A percentile compares a stretch with the other conserved stretches of the same genome.
These are phyloP conservation scores for Hephaestus fuliginosus DNA, from an alignment of 2,797 vertebrate species.

Conservation along the genomic window DNA sequence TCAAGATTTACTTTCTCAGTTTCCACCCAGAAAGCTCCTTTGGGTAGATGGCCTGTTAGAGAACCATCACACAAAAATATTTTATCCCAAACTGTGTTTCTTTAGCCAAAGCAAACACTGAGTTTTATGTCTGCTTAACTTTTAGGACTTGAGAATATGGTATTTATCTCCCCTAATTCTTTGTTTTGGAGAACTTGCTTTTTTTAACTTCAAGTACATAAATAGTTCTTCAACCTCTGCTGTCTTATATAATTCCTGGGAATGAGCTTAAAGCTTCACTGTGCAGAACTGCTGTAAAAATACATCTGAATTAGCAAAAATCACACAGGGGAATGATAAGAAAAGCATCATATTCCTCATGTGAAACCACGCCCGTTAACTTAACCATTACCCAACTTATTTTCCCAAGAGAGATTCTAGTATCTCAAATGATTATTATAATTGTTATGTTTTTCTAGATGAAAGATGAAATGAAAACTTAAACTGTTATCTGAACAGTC, in stretches of 20 bases:
- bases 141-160: background rate
- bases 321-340: background rate
- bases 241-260: background rate
- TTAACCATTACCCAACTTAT: background rate
- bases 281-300: background rate
- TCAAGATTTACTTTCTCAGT: conserved; percentile 7
- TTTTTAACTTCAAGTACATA: background rate
- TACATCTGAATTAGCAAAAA: background rate
- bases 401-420: background rate
- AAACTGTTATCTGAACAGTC: background rate
- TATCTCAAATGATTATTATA: too few relatives aligned
- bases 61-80: conserved; percentile 22
- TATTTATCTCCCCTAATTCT: background rate
- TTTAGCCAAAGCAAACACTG: conserved; percentile 19
- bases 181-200: background rate
- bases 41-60: conserved; percentile 16
- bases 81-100: conserved; percentile 11
- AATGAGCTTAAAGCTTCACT: background rate
- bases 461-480: background rate
- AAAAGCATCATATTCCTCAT: background rate
- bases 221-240: conserved; percentile 9
- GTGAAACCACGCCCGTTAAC: background rate
- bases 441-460: background rate
- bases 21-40: conserved; percentile 24
- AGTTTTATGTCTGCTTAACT: background rate